Conservation (phyloP, 2,888 invertebrate genomes). For the Yponomeuta sedellus region DNA sequence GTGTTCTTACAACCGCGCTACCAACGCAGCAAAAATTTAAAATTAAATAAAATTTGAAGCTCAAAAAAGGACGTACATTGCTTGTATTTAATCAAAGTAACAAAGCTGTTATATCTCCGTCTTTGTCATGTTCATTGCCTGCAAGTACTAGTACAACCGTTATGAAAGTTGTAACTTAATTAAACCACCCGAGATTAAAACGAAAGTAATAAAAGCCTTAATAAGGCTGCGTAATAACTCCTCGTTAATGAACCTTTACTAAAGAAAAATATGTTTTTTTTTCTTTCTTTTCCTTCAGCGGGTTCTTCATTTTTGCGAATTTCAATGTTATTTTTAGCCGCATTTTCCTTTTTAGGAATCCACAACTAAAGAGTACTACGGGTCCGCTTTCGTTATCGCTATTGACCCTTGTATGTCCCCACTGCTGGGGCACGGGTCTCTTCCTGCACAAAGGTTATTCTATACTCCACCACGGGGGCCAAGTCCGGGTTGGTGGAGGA, state of each 20-base stretch:
- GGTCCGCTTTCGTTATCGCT: too few relatives aligned
- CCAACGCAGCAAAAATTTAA: too few relatives aligned
- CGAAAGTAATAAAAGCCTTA: neutral
- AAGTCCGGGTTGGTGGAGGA: too few relatives aligned
- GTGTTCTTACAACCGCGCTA: too few relatives aligned
- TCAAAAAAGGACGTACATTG: too few relatives aligned
- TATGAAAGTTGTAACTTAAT: conserved; percentile 12
- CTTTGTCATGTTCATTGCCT: neutral
- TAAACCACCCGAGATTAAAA: conserved; percentile 9
- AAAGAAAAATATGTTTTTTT: neutral
- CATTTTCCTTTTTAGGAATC: neutral
- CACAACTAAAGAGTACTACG: too few relatives aligned
- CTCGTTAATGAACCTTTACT: conserved; percentile 7
- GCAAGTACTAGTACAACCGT: neutral
- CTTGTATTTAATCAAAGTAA: neutral
- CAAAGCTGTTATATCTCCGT: neutral
- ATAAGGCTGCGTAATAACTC: conserved; percentile 10
- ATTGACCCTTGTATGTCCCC: too few relatives aligned
- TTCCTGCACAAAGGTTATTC: too few relatives aligned
- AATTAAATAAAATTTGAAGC: too few relatives aligned
- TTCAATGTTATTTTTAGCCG: neutral
- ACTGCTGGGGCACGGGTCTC: too few relatives aligned
- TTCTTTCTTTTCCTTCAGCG: neutral
- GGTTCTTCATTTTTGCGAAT: neutral
- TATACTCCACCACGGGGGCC: too few relatives aligned